Conservation (phyloP, 53 echinoderm and acorn worm species). For the Temnopleurus reevesii region DNA sequence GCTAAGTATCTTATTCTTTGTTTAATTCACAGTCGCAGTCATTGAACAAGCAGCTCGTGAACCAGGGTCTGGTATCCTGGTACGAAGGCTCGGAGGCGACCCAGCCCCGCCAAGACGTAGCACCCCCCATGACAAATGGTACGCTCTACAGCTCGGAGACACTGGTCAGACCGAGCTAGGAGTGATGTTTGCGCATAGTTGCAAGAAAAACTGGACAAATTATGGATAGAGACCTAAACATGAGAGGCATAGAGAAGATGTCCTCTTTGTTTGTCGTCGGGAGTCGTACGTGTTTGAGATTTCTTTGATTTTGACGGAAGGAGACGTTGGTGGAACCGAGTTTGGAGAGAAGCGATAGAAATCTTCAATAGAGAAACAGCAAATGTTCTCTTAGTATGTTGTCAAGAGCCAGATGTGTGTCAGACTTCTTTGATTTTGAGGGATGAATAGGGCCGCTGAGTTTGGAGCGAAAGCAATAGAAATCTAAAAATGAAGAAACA, state of each 20-base stretch:
- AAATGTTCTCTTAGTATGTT: too few relatives aligned
- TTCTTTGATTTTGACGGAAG: not conserved
- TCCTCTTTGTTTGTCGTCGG: not conserved
- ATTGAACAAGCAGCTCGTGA: constrained; percentile 88
- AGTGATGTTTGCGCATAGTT: not conserved
- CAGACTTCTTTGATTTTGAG: too few relatives aligned
- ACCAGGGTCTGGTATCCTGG: constrained; percentile 93
- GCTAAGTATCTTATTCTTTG: too few relatives aligned
- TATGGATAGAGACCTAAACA: not conserved
- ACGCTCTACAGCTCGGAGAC: constrained; percentile 57
- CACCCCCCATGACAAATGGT: not conserved
- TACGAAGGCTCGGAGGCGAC: constrained; percentile 71
- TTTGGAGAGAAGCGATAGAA: too few relatives aligned
- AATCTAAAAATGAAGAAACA: too few relatives aligned
- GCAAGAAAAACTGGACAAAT: not conserved
- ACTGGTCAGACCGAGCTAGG: constrained; percentile 58
- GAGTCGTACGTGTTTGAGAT: not conserved
- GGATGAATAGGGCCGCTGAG: too few relatives aligned
- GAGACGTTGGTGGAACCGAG: too few relatives aligned
- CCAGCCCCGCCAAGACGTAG: not conserved
- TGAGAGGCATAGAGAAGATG: not conserved
- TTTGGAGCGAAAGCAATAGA: too few relatives aligned
- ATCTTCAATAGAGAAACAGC: too few relatives aligned
- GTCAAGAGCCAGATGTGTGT: too few relatives aligned
- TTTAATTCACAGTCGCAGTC: constrained; percentile 75